Percentiles rank a stretch among this genome's conserved stretches.
Evolutionary conservation across 2,888 invertebrate species (phyloP).

Genomic region (Drosophila gaucha): DNA sequence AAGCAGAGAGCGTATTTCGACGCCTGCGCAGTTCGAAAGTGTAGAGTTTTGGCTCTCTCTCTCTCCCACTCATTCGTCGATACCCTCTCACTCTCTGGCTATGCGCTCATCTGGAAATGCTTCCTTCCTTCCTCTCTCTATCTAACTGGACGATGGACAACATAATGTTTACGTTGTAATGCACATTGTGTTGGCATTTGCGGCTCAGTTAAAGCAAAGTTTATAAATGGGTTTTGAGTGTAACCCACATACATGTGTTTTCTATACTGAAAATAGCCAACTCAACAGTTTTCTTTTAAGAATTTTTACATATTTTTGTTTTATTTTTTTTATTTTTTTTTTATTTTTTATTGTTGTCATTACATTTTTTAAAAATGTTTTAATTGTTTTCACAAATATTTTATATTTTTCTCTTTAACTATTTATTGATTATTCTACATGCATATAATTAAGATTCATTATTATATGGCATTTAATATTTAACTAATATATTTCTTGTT

Average conservation of each 20-base stretch:
- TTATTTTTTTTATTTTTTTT: neutral
- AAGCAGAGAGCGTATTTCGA: conserved; percentile 39
- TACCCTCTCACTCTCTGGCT: neutral
- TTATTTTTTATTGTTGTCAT: too few species aligned
- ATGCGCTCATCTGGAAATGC: conserved; percentile 32
- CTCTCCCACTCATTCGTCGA: neutral
- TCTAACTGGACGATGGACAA: conserved; percentile 31
- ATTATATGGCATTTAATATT: too few species aligned
- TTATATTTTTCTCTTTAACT: too few species aligned
- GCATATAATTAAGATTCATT: too few species aligned
- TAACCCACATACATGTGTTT: too few species aligned
- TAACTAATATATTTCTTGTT: too few species aligned
- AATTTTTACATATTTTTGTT: too few species aligned
- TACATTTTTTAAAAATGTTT: too few species aligned
- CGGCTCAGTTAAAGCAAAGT: conserved; percentile 1
- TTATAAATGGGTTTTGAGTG: neutral
- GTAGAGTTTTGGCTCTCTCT: conserved; percentile 50
- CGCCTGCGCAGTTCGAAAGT: conserved; percentile 48
- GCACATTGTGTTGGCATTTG: conserved; percentile 55
- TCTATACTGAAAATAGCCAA: neutral
- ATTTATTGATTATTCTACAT: too few species aligned
- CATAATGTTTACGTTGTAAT: conserved; percentile 73
- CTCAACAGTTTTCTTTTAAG: neutral
- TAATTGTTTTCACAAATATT: too few species aligned
- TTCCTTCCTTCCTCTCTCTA: conserved; percentile 2